Evolutionary conservation across 2,888 invertebrate species (phyloP), one percentile per base, ranked within the genome.

Genomic region (Abrostola tripartita): DNA sequence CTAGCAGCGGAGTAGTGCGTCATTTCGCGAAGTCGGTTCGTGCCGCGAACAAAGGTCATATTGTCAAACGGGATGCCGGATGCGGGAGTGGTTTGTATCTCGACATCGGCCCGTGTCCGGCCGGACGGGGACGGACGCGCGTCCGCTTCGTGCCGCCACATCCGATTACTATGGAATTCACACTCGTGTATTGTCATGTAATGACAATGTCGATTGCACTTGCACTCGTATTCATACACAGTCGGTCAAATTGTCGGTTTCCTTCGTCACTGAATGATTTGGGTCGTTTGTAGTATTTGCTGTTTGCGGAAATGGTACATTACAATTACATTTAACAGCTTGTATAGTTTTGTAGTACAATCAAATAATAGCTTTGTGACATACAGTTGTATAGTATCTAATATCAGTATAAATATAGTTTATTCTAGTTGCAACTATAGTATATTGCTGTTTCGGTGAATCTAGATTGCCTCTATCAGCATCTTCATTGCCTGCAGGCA

Each of bases 111-210:
- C 79, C 76, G 81, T 73, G 84, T 74, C 81, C 83, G 82, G 79
- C 81, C 75, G 81, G 79, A 71, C 82, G 79, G 76, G 77, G 78
- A 78, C 91, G 90, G 89, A 90, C 89, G 91, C 76, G 80, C 90
- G 88, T 90, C 90, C 90, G 89, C 80, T 78, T 75, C 71, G 76
- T 74, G 75, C 74, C 79, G 79, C 80, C 88, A 86, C 88, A 87
- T 89, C 87, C 89, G 87, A 89, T 85, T 87, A 88, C 88, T 78
- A 74, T 85, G 89, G 90, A 89, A 92, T 92, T 87, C 86, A 86
- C 86, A 81, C 83, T 76, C 64, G 71, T 73, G 76, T 78, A 81
- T 84, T 81, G 83, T 85, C 71, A 74, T 79, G 71, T 76, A 71
- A 79, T 68, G 68, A 68, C 78, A 74, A 68, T 79, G 72, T 61